Base-by-base conservation (phyloP, 2,797 vertebrate species). In the Ataeniobius toweri region DNA sequence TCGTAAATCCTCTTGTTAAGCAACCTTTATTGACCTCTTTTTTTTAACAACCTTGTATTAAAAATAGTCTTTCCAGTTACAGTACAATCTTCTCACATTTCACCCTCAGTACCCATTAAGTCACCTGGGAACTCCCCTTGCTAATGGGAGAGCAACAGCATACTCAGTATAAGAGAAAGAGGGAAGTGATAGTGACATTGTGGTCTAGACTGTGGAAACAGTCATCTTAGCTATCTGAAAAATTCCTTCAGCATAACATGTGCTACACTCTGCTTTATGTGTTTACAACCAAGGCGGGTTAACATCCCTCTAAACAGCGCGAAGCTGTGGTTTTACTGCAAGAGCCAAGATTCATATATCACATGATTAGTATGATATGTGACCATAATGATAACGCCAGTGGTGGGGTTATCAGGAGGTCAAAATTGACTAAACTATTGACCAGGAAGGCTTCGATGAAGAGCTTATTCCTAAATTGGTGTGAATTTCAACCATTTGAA, bases 341-440 rank as follows among this genome's bases (percentile, higher is more conserved):
- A 76, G 71, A 85, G 85, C 89, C 89, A 85, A 86, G 79, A 71
- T 80, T 81, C 9, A 2, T 75, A 79, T 86, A 85, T 89, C 86
- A 85, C 79, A 88, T 86, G 86, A 83, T 88, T 82, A 81, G 81
- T 68, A 79, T 72, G 83, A 89, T 51, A 51, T 51, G 13, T 74
- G 75, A 80, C 82, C 80, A 75, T 88, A 90, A 88, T 90, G 85
- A 89, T 79, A 85, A 81, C 20, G n/a, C 78, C 20, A 74, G 77
- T 70, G 82, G 61, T 46, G 84, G 80, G 90, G 92, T 92, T 90
- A 91, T 76, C 1, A 41, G 71, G 80, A 86, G 90, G 90, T 91
- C 88, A 82, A 1, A 76, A 79, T 75, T 50, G 16, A 72, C 68
- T 75, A 80, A 41, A 13, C 13, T 44, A 46, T 68, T 44, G 65